These are phyloP conservation scores for Indicator indicator DNA, from an alignment of 2,113 vertebrate genomes.

Conservation along the genomic window DNA sequence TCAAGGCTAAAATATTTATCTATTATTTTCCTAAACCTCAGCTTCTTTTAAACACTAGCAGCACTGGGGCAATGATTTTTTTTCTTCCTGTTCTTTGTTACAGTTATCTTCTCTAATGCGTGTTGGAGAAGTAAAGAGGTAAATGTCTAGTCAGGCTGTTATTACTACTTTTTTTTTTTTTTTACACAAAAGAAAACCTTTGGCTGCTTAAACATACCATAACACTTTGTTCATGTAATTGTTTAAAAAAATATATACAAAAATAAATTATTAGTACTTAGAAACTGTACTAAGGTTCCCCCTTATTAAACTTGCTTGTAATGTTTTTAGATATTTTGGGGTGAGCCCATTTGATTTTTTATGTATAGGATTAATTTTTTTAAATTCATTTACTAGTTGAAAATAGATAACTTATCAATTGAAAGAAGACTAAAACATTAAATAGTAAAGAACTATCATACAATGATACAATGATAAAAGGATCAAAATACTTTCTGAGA, in stretches of 20 bases:
- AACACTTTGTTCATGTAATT: not conserved
- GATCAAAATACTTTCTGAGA: not conserved
- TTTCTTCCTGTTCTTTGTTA: not conserved
- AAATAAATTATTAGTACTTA: not conserved
- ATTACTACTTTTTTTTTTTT: not conserved
- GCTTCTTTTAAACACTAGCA: not conserved
- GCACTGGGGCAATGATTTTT: not conserved
- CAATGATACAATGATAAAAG: not conserved
- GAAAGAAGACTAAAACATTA: not conserved
- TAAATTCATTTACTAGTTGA: not conserved
- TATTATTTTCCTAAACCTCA: not conserved
- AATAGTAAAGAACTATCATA: not conserved
- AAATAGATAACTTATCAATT: not conserved
- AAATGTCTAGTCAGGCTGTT: not conserved
- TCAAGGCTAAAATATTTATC: not conserved
- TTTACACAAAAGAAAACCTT: not conserved
- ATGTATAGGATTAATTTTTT: not conserved
- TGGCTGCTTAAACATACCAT: not conserved
- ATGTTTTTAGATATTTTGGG: not conserved
- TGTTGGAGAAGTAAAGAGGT: not conserved
- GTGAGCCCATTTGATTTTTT: not conserved
- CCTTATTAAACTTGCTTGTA: not conserved
- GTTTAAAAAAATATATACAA: not conserved
- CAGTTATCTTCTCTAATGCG: not conserved
- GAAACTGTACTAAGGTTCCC: not conserved